Evolutionary conservation across 2,113 vertebrate genomes (phyloP), one percentile per base, ranked within the genome.

Genomic region (Trochalopteron elliotii): DNA sequence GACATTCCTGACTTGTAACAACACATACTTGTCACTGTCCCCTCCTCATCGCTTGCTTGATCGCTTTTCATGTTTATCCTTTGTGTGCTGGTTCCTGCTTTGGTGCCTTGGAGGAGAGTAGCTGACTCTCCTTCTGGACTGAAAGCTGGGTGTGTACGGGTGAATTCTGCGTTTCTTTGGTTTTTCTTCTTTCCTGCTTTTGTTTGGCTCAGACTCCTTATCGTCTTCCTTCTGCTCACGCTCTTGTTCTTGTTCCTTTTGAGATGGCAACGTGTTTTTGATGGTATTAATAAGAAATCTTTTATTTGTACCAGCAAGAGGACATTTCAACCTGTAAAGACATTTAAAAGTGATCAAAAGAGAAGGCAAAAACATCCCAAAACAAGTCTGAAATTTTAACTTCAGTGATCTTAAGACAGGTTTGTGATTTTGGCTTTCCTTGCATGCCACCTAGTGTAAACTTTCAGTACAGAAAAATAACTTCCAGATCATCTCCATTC

Each of bases 221-320:
- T 39, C 75, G 30, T 93, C 96, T 82, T 98, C 97, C 49, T 97
- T 96, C 31, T 96, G 96, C 56, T 98, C 97, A 1, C 89, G 93
- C 59, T 97, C 98, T 5, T 97, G 97, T 50, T 98, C 98, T 94
- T 97, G 97, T 12, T 98, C 98, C 90, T 98, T 98, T 49, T 98
- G 97, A 76, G 98, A 97, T 2, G 98, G 97, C 93, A 99, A 96
- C 0, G 98, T 98, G 70, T 98, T 99, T 96, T 99, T 99, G 86
- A 99, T 98, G 15, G 99, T 99, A 98, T 99, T 99, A 78, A 99
- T 96, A 45, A 99, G 98, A 97, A 99, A 99, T 81, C 99, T 98
- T 96, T 99, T 99, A 98, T 99, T 99, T 89, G 99, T 98, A 95
- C 98, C 98, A 69, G 97, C 98, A 19, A 99, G 98, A 49, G 99